Conservation (phyloP, 2,888 invertebrate species). For the Theristus sp. region DNA sequence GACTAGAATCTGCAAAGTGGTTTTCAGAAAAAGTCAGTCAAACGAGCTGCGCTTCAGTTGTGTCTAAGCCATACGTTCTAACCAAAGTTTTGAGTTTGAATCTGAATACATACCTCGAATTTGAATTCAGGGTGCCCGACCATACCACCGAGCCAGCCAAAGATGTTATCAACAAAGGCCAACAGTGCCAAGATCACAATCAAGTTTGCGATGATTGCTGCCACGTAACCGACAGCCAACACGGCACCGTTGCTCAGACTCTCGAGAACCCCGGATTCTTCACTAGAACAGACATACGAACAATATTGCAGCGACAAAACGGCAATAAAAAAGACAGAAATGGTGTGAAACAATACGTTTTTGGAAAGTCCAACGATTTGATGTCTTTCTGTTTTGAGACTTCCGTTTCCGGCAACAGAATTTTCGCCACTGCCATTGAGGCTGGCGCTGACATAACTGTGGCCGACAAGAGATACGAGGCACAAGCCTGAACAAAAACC, state of each 20-base stretch:
- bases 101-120: slow-evolving; percentile 36
- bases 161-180: slow-evolving; percentile 60
- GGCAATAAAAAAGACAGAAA: too few relatives aligned
- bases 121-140: slow-evolving; percentile 45
- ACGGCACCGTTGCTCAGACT: slow-evolving; percentile 75
- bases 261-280: slow-evolving; percentile 64
- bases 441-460: slow-evolving; percentile 91
- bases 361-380: slow-evolving; percentile 50
- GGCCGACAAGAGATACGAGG: slow-evolving; percentile 71
- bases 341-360: too few relatives aligned
- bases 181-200: slow-evolving; percentile 75
- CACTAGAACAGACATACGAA: slow-evolving; percentile 15
- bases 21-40: too few relatives aligned
- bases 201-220: slow-evolving; percentile 72
- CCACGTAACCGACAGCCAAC: slow-evolving; percentile 55
- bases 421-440: slow-evolving; percentile 67
- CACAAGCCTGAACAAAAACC: slow-evolving; percentile 34
- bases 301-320: too few relatives aligned
- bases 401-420: slow-evolving; percentile 74
- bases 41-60: too few relatives aligned
- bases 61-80: too few relatives aligned
- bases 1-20: slow-evolving; percentile 45
- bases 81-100: neutral
- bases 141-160: slow-evolving; percentile 58
- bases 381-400: slow-evolving; percentile 49